Base-by-base conservation (phyloP, 2,888 invertebrate species). In the Oeneis ivallda region DNA sequence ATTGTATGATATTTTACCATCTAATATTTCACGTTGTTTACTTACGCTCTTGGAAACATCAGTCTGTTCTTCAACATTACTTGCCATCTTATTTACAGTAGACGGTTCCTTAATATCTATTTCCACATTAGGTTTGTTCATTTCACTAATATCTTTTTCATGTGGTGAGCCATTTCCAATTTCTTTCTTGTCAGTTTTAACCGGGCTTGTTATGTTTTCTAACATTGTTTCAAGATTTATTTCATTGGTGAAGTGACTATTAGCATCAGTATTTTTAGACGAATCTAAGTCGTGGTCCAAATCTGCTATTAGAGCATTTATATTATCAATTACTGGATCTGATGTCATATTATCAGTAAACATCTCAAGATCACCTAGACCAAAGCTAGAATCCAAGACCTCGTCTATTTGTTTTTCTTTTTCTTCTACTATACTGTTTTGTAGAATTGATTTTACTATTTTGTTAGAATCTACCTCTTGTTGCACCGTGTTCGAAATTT, bases 241-340 rank as follows among this genome's bases (percentile, higher is more conserved):
- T 67, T 87, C 82, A 59, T 80, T 79, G n/a, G 76, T 78, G 69
- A 85, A 84, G 63, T 80, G 75, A 67, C 76, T 78, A 61, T 72
- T 73, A 7, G 70, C 59, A 62, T 78, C 77, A 50, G 63, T 63
- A 61, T 67, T 75, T 76, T 82, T 86, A 47, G 80, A 68, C 11
- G 75, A 67, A 70, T 81, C 79, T 37, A 86, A 71, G 62, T 88
- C 86, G 64, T 84, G 77, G 70, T 89, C 86, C 49, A 89, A 77
- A 71, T 85, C 82, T 37, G 85, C 90, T 71, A 90, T 89, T 17
- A 87, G 75, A 37, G 81, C 84, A 74, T 84, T 86, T 26, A 89
- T 89, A 71, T 88, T 87, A 62, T 83, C 84, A 64, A 87, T 80
- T n/a, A 81, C 83, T 43, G 82, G 78, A 69, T 87, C 86, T 8